Evolutionary conservation across 1,140 invertebrate species (phyloP), one percentile per base, ranked within the genome.

Genomic region (Lamellibrachia luymesi): DNA sequence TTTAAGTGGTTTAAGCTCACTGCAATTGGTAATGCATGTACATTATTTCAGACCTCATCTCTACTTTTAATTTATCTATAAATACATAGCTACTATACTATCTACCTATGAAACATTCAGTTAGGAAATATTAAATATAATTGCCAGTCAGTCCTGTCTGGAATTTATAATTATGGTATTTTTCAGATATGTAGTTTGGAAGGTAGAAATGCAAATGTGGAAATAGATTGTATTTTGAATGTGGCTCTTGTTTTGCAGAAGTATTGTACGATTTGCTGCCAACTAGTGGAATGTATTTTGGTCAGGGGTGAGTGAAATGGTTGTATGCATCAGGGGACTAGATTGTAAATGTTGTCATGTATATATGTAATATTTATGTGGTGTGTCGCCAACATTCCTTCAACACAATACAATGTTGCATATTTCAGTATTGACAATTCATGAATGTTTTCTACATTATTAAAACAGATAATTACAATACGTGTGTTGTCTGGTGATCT

Each of bases 351-450:
- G 64, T 80, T 22, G 64, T 80, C 64, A 80, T 80, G 64, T 80
- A 80, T 80, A 22, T 80, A 80, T 80, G 64, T 80, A 80, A 80
- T 80, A 80, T 80, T 17, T 6, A 80, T 80, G 64, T 80, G 64
- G 5, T 22, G 2, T 80, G 64, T 80, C 64, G 25, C 64, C 7
- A 22, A 80, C 64, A 80, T 80, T 80, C 64, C 64, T 17, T 80
- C 64, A 80, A 80, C 64, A 80, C 25, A 17, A 80, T 80, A 80
- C 64, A 80, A 80, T 80, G 64, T 80, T 80, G 64, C 64, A 80
- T 80, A 80, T 80, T 80, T 80, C 64, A 80, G 64, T 80, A 80
- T 80, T 80, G 64, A 80, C 64, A 80, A 80, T 80, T 80, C 17
- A 80, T 80, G 4, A 80, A 80, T 80, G 64, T 80, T 80, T 80